Evolutionary conservation across 37 sponge, comb jelly and placozoan genomes (phyloP).

Genomic region (Beroe ovata): DNA sequence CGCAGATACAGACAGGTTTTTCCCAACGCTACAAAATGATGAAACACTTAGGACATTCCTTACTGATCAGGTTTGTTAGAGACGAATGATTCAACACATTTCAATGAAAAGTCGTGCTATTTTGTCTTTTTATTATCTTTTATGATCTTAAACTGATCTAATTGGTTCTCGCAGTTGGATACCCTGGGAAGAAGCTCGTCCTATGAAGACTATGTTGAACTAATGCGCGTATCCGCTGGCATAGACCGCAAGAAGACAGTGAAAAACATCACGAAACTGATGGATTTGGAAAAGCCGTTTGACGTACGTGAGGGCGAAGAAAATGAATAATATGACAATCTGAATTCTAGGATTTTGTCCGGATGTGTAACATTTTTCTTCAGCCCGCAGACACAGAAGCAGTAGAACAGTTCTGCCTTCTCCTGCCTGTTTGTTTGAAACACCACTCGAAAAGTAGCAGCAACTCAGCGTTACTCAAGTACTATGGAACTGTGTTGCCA

Average conservation of each 20-base stretch:
- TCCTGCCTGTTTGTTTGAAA: background rate
- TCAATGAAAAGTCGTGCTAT: too few species aligned
- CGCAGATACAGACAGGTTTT: conserved; percentile 2
- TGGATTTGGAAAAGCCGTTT: conserved; percentile 7
- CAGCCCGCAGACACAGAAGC: conserved; percentile 25
- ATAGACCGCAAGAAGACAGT: conserved; percentile 50
- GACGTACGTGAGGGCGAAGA: too few species aligned
- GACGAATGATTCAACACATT: too few species aligned
- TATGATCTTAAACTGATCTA: too few species aligned
- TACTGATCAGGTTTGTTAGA: conserved; percentile 53
- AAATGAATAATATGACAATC: too few species aligned
- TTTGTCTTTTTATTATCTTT: too few species aligned
- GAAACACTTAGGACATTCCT: background rate
- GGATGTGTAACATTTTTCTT: background rate
- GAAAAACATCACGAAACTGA: conserved; percentile 1
- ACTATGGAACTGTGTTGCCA: conserved; percentile 28
- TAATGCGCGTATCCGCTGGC: conserved; percentile 6
- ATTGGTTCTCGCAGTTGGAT: conserved; percentile 44
- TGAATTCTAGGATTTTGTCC: background rate
- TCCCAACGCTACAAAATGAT: conserved; percentile 2
- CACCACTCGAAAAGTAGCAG: conserved; percentile 43
- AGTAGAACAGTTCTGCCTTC: background rate
- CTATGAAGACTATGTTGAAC: conserved; percentile 37
- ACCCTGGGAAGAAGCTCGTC: background rate
- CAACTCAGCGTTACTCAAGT: conserved; percentile 18